These are phyloP conservation scores for Silurus lanzhouensis DNA, from an alignment of 2,797 vertebrate species.

Conservation along the genomic window DNA sequence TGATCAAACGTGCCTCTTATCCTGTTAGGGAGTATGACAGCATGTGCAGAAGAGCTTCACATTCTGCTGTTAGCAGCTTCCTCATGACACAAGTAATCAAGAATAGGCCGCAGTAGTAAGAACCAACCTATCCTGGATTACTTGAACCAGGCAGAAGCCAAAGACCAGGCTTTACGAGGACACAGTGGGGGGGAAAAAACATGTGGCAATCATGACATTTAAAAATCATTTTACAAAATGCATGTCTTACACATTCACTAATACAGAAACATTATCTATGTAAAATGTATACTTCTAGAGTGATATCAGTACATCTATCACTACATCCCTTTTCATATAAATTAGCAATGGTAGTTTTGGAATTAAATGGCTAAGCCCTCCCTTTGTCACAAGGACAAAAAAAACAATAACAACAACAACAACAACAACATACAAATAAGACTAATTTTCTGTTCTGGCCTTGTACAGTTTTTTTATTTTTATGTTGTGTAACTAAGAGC, in stretches of 20 bases:
- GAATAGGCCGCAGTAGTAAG: constrained; percentile 88
- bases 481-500: neutral
- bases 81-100: constrained; percentile 98
- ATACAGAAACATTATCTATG: neutral
- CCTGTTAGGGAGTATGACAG: neutral
- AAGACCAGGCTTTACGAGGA: constrained; percentile 16
- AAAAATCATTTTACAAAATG: neutral
- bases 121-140: constrained; percentile 99
- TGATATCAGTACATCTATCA: too few relatives aligned
- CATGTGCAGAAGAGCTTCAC: constrained; percentile 3
- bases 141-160: constrained; percentile 92
- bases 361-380: neutral
- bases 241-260: too few relatives aligned
- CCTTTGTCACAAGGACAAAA: neutral
- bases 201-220: neutral
- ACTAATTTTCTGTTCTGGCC: neutral
- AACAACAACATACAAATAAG: neutral
- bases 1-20: neutral
- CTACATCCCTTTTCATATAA: neutral
- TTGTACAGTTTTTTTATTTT: too few relatives aligned
- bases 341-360: neutral
- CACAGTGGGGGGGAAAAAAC: neutral
- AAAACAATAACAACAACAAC: neutral
- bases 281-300: neutral
- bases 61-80: constrained; percentile 67